Evolutionary conservation across 1,140 invertebrate species (phyloP).

Genomic region (Papilio machaon): DNA sequence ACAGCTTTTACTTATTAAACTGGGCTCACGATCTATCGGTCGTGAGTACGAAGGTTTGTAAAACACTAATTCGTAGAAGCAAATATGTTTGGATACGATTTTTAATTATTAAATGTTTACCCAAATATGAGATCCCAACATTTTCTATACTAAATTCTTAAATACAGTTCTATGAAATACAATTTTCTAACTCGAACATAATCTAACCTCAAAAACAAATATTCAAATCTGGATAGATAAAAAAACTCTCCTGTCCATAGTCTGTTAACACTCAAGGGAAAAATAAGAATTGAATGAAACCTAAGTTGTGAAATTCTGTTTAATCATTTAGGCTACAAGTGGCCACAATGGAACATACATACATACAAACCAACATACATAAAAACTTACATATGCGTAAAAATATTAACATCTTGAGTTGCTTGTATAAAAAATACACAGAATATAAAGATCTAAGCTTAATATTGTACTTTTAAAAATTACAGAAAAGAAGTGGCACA

Average conservation of each 20-base stretch:
- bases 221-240: too few relatives aligned
- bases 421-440: not conserved
- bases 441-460: not conserved
- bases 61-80: not conserved
- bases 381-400: too few relatives aligned
- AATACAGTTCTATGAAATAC: not conserved
- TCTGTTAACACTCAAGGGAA: too few relatives aligned
- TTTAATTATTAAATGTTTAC: not conserved
- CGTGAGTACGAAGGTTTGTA: constrained; percentile 11
- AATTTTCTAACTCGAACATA: not conserved
- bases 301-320: too few relatives aligned
- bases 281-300: too few relatives aligned
- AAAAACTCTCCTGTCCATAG: not conserved
- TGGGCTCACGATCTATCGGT: not conserved
- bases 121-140: not conserved
- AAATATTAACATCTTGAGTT: too few relatives aligned
- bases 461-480: constrained; percentile 27
- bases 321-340: too few relatives aligned
- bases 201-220: constrained; percentile 11
- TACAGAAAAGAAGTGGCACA: constrained; percentile 82
- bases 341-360: too few relatives aligned
- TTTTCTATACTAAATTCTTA: not conserved
- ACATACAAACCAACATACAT: too few relatives aligned
- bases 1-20: constrained; percentile 18
- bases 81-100: not conserved